Base-by-base conservation (phyloP, 2,797 vertebrate species). In the Microchirus variegatus region DNA sequence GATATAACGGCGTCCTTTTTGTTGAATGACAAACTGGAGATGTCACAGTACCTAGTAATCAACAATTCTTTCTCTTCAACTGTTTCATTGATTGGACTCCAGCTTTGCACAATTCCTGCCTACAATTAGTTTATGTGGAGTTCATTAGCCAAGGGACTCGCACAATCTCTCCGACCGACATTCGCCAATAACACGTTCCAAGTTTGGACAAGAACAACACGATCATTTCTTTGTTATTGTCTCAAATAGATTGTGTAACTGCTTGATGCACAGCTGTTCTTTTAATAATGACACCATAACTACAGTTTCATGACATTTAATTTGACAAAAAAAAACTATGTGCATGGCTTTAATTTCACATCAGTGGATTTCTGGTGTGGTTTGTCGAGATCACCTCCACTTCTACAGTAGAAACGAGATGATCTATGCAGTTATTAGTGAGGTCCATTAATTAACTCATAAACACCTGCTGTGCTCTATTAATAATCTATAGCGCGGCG, bases 341-440 rank as follows among this genome's bases (percentile, higher is more conserved):
- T 31, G 7, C 26, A 8, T 5, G 5, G 5, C 31, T 31, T 31
- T 31, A 31, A 31, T 31, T 31, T 5, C 7, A 31, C 5, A 31
- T 31, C 31, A 31, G 8, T 31, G 7, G 31, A 31, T 31, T 31
- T 31, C 7, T 31, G 31, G 3, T 31, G 31, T 31, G 31, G 31
- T 31, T 31, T 54, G 47, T 47, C 19, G 6, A 63, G 53, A 19
- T 45, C 9, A 18, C n/a, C 10, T 36, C 18, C 44, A 50, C 17
- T 9, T 15, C 22, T n/a, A 19, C 36, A 36, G 9, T 58, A 10
- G 7, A 53, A 62, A 67, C 58, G 7, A 44, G 17, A 63, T 44
- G 0, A 57, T 15, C 46, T 63, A n/a, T 53, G 16, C 10, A 16
- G 15, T 51, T 38, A 8, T 9, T 7, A 36, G 36, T 16, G 3